These are phyloP conservation scores for Lepidocyrtoides sp. DNA, from an alignment of 2,888 invertebrate species.

Conservation along the genomic window DNA sequence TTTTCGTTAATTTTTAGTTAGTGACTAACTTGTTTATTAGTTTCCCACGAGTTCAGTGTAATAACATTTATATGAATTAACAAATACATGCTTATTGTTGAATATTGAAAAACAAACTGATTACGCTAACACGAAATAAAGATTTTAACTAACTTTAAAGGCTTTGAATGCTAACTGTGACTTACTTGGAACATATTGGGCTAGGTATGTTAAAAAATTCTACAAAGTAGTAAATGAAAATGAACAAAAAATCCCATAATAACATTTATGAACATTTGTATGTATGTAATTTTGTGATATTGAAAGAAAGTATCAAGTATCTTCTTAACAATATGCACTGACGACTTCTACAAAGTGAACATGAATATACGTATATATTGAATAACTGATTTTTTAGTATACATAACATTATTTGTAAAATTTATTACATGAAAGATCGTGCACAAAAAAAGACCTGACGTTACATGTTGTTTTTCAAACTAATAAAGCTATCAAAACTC, in stretches of 20 bases:
- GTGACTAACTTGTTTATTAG: too few relatives aligned
- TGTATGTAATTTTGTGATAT: neutral
- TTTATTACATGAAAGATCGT: conserved; percentile 47
- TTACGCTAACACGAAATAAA: too few relatives aligned
- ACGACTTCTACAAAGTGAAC: neutral
- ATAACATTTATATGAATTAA: too few relatives aligned
- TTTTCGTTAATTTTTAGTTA: too few relatives aligned
- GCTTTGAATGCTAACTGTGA: neutral
- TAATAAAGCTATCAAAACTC: conserved; percentile 63
- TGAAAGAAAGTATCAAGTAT: conserved; percentile 21
- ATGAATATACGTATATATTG: neutral
- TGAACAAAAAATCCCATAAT: neutral
- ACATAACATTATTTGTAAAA: conserved; percentile 45
- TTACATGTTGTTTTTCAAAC: conserved; percentile 28
- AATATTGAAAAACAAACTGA: too few relatives aligned
- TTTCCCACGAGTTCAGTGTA: too few relatives aligned
- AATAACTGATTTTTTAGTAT: conserved; percentile 35
- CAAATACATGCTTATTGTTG: too few relatives aligned
- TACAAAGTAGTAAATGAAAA: neutral
- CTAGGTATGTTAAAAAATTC: neutral
- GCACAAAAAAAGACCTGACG: neutral
- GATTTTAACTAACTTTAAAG: too few relatives aligned
- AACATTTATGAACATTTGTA: neutral
- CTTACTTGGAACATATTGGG: neutral
- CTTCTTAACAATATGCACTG: neutral